These are phyloP conservation scores for Halisarca cf. caerulea DNA, from an alignment of 37 sponge, comb jelly and placozoan genomes.

Conservation along the genomic window DNA sequence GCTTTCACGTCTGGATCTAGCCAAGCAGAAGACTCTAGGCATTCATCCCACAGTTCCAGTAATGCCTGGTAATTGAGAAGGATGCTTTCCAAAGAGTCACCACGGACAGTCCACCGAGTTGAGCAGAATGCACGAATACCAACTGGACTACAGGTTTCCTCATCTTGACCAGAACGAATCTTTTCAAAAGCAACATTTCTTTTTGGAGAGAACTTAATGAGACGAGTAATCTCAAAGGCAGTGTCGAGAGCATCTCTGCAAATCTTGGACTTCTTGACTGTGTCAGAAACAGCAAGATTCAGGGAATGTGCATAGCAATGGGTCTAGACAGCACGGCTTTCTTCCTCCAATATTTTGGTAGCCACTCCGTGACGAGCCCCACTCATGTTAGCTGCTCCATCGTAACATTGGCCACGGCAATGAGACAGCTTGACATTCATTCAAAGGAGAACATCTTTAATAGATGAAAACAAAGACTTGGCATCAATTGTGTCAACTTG, in stretches of 20 bases:
- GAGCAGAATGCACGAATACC: not conserved
- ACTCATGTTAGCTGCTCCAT: constrained; percentile 40
- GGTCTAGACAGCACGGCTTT: too few relatives aligned
- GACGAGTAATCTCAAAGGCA: not conserved
- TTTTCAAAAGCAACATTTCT: not conserved
- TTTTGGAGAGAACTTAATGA: not conserved
- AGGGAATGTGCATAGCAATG: not conserved
- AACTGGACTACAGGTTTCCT: not conserved
- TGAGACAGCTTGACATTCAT: constrained; percentile 1
- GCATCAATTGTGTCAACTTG: constrained; percentile 32
- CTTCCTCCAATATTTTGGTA: not conserved
- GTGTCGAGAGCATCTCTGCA: not conserved
- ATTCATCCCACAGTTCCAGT: not conserved
- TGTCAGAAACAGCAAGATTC: not conserved
- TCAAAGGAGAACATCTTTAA: constrained; percentile 28
- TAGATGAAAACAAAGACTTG: constrained; percentile 6
- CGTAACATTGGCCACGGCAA: constrained; percentile 31
- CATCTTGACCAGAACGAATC: not conserved
- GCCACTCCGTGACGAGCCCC: constrained; percentile 32
- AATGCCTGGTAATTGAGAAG: not conserved
- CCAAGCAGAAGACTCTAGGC: not conserved
- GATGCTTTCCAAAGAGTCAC: not conserved
- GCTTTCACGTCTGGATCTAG: not conserved
- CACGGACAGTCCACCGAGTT: not conserved
- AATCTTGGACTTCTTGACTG: not conserved